Conservation (phyloP, 2,113 vertebrate species). For the Corynorhinus townsendii region DNA sequence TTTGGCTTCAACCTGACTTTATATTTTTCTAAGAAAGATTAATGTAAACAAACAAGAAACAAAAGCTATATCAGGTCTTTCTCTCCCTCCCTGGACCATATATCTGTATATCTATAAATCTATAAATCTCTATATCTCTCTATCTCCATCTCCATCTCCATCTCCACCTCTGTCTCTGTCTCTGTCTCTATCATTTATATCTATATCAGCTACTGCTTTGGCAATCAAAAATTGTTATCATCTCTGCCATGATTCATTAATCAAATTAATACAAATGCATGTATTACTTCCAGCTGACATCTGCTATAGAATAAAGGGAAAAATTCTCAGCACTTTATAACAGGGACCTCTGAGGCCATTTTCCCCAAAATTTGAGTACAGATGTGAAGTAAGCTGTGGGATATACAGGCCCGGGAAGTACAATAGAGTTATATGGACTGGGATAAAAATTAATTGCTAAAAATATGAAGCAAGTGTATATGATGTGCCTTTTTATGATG, state of each 20-base stretch:
- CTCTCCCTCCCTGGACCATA: background rate
- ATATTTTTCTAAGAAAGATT: constrained; percentile 2
- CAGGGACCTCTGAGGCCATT: background rate
- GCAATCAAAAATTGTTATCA: background rate
- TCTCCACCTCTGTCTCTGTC: no score
- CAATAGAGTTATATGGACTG: background rate
- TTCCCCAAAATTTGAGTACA: background rate
- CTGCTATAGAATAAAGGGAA: background rate
- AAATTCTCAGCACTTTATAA: background rate
- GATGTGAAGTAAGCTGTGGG: background rate
- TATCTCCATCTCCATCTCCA: no score
- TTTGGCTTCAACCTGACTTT: constrained; percentile 23
- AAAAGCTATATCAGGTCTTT: background rate
- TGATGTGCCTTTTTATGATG: background rate
- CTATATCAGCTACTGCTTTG: background rate
- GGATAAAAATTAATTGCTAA: constrained; percentile 33
- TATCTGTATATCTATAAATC: background rate
- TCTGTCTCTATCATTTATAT: no score
- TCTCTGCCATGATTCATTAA: background rate
- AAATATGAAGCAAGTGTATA: background rate
- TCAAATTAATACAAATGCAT: background rate
- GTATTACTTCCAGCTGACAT: background rate
- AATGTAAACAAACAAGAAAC: background rate
- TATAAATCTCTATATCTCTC: no score
- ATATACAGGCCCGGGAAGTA: background rate